These are phyloP conservation scores for Sminthurinus signatus DNA, from an alignment of 1,140 invertebrate genomes.

Conservation along the genomic window DNA sequence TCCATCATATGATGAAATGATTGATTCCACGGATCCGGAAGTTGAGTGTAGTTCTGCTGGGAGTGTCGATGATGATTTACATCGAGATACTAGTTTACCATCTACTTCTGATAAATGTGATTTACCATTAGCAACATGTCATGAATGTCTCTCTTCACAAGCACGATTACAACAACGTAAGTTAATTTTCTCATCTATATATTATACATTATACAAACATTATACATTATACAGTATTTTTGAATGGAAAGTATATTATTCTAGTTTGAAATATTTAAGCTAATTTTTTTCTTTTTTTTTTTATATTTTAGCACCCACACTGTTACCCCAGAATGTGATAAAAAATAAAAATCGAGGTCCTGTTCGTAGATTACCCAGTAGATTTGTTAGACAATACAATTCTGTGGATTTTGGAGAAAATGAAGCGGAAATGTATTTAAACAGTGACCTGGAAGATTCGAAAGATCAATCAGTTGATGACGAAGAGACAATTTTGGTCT, in stretches of 20 bases:
- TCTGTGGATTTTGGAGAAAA: slow-evolving; percentile 40
- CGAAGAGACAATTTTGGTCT: slow-evolving; percentile 43
- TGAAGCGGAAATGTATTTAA: slow-evolving; percentile 20
- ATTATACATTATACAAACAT: not conserved
- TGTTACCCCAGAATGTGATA: slow-evolving; percentile 25
- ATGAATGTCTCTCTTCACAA: not conserved
- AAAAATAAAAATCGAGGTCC: slow-evolving; percentile 37
- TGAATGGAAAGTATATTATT: not conserved
- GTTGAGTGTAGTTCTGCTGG: slow-evolving; percentile 46
- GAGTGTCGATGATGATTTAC: slow-evolving; percentile 56
- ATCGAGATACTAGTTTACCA: slow-evolving; percentile 12
- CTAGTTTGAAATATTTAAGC: not conserved
- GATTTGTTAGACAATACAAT: slow-evolving; percentile 34
- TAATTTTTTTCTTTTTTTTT: slow-evolving; percentile 11
- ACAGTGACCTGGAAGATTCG: slow-evolving; percentile 28
- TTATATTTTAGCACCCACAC: not conserved
- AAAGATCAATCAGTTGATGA: slow-evolving; percentile 42
- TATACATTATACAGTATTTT: not conserved
- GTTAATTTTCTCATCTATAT: not conserved
- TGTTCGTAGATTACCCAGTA: slow-evolving; percentile 33
- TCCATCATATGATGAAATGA: slow-evolving; percentile 76
- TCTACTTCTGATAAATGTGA: slow-evolving; percentile 22
- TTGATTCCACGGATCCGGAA: slow-evolving; percentile 58
- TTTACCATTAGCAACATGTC: not conserved
- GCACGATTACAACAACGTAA: not conserved